These are phyloP conservation scores for Carlito syrichta DNA, from an alignment of 2,113 vertebrate genomes.

Conservation along the genomic window DNA sequence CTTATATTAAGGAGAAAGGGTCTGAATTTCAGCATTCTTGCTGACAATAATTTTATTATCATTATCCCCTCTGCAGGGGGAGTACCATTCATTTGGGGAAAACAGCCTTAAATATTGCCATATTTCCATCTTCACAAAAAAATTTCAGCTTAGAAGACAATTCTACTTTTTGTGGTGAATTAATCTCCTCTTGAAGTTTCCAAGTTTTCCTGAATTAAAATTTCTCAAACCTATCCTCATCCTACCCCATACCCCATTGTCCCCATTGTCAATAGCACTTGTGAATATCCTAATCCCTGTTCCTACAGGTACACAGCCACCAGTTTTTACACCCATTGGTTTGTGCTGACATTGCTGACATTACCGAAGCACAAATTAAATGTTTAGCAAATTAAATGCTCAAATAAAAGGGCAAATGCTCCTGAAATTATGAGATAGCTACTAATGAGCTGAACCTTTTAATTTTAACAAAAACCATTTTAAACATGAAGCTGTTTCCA, in stretches of 20 bases:
- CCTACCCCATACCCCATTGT: background rate
- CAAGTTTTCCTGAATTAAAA: conserved; percentile 17
- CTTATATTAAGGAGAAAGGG: background rate
- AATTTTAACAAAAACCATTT: conserved; percentile 23
- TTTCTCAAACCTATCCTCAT: background rate
- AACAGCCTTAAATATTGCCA: background rate
- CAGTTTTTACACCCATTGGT: background rate
- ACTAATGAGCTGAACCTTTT: background rate
- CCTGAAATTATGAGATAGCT: conserved; percentile 18
- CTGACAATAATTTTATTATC: background rate
- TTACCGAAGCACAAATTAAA: conserved; percentile 12
- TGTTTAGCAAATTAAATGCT: conserved; percentile 4
- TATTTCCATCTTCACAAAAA: conserved; percentile 14
- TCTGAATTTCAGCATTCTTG: background rate
- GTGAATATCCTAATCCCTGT: background rate
- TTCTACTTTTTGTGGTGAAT: background rate
- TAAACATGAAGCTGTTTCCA: background rate
- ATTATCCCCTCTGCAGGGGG: background rate
- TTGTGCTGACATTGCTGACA: background rate
- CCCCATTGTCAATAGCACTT: background rate
- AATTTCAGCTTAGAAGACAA: background rate
- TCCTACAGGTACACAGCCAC: background rate
- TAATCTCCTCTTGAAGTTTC: background rate
- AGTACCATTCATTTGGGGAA: background rate
- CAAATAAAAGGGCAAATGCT: background rate